Evolutionary conservation across 1,140 invertebrate species (phyloP).

Genomic region (Ruditapes philippinarum): DNA sequence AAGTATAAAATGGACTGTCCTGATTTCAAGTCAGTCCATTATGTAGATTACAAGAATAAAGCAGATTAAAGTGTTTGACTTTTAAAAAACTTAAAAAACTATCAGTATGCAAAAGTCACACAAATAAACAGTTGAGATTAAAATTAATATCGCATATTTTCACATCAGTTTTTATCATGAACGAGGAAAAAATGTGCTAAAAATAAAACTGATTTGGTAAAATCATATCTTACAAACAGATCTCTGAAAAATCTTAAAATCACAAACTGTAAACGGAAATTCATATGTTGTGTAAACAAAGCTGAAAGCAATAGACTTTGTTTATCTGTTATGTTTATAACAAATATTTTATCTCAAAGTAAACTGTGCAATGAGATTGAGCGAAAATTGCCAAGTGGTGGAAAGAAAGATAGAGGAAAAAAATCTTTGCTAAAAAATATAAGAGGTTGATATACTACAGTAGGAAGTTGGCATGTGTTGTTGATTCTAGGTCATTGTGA

Average conservation of each 20-base stretch:
- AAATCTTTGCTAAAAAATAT: constrained; percentile 18
- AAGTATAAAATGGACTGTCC: no score
- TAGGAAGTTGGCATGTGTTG: no score
- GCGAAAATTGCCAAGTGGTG: constrained; percentile 38
- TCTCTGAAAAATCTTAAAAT: constrained; percentile 26
- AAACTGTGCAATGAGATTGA: constrained; percentile 60
- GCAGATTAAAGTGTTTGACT: no score
- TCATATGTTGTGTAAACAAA: constrained; percentile 66
- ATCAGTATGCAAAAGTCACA: no score
- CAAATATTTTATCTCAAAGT: constrained; percentile 67
- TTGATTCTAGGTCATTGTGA: neutral
- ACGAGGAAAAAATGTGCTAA: no score
- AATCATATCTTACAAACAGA: constrained; percentile 26
- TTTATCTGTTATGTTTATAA: constrained; percentile 68
- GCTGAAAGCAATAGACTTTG: constrained; percentile 51
- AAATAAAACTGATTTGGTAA: neutral
- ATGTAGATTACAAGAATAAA: no score
- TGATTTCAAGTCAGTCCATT: no score
- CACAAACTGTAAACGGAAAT: constrained; percentile 57
- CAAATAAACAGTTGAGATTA: no score
- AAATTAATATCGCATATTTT: no score
- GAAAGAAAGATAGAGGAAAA: constrained; percentile 30
- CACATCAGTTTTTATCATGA: no score
- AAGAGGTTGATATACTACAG: constrained; percentile 15
- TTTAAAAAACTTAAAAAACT: no score